Evolutionary conservation across 2,888 invertebrate genomes (phyloP).

Genomic region (Stegana nigrithorax): DNA sequence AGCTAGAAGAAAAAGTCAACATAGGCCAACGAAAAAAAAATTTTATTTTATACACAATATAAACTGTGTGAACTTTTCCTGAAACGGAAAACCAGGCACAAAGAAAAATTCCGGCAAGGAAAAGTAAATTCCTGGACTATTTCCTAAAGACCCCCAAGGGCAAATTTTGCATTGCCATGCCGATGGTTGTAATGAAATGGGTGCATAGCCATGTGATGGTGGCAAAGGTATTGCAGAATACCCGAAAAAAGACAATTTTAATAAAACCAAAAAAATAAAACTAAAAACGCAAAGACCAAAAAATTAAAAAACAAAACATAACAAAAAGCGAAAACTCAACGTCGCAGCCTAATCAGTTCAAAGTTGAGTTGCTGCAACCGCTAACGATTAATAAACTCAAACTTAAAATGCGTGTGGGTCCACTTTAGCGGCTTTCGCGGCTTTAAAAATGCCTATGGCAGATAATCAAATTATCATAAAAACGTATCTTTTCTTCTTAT

Average conservation of each 20-base stretch:
- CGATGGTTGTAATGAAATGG: too few relatives aligned
- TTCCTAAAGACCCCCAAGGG: slow-evolving; percentile 4
- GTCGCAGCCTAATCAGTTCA: too few relatives aligned
- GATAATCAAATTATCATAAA: slow-evolving; percentile 38
- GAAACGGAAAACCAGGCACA: not conserved
- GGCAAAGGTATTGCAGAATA: too few relatives aligned
- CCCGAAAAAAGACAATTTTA: too few relatives aligned
- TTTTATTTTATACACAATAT: not conserved
- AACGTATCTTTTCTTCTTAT: slow-evolving; percentile 12
- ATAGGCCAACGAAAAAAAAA: not conserved
- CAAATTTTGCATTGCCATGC: not conserved
- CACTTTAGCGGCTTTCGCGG: slow-evolving; percentile 1
- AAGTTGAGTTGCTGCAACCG: slow-evolving; percentile 1
- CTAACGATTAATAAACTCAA: slow-evolving; percentile 14
- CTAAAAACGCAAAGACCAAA: not conserved
- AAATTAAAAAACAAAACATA: not conserved
- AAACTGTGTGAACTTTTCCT: not conserved
- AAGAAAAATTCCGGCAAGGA: not conserved
- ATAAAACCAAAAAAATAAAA: not conserved
- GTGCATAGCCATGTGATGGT: too few relatives aligned
- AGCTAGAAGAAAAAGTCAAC: not conserved
- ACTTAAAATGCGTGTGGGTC: slow-evolving; percentile 7
- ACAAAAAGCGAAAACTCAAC: too few relatives aligned
- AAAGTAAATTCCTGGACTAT: slow-evolving; percentile 11
- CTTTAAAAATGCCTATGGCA: slow-evolving; percentile 19